These are phyloP conservation scores for Burhinus oedicnemus DNA, from an alignment of 2,113 vertebrate genomes.

Conservation along the genomic window DNA sequence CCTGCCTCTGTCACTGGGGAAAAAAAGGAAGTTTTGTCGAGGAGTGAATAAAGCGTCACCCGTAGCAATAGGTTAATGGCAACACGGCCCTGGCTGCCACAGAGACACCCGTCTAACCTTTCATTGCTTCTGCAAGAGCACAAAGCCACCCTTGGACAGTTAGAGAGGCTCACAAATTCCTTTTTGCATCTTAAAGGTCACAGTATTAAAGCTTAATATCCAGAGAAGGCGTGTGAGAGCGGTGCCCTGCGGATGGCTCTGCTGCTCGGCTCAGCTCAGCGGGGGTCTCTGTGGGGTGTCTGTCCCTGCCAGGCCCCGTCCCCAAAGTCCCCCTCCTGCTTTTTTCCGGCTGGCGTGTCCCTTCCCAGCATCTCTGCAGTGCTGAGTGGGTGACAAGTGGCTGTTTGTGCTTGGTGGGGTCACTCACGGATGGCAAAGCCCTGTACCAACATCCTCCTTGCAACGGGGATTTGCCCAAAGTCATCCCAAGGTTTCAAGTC, in stretches of 20 bases:
- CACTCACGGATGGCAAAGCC: fast-evolving
- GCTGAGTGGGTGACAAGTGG: neutral
- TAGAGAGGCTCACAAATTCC: neutral
- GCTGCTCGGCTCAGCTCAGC: neutral
- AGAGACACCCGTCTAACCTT: neutral
- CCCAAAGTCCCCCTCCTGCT: neutral
- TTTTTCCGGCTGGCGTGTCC: neutral
- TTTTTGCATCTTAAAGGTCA: neutral
- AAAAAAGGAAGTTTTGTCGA: neutral
- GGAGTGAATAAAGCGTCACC: neutral
- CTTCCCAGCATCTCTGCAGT: neutral
- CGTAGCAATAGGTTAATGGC: neutral
- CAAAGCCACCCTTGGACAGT: neutral
- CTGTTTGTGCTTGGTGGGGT: neutral
- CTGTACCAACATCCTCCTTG: fast-evolving
- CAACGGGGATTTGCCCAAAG: fast-evolving
- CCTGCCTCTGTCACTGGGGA: neutral
- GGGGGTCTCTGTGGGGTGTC: neutral
- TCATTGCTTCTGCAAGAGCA: neutral
- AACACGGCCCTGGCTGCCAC: neutral
- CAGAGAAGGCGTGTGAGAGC: neutral
- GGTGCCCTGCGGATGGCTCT: neutral
- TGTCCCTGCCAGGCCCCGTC: neutral
- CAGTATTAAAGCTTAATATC: neutral
- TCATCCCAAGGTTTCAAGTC: neutral